Percentiles rank a stretch among this genome's conserved stretches.
These are phyloP conservation scores for Sesia bembeciformis DNA, from an alignment of 2,888 invertebrate genomes.

Conservation along the genomic window DNA sequence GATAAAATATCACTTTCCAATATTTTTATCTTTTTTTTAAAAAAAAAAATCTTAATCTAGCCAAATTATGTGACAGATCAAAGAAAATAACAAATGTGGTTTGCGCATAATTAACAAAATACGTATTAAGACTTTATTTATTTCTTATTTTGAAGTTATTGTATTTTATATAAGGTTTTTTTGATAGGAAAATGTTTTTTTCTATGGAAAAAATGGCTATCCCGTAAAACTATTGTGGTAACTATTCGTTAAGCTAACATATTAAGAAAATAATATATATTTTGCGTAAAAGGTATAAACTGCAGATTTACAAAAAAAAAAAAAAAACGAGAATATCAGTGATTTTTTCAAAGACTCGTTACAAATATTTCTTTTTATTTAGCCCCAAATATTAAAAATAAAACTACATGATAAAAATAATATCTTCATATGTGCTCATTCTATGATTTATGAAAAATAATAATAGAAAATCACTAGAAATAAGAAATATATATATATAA, in stretches of 20 bases:
- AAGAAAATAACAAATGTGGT: neutral
- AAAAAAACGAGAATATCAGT: neutral
- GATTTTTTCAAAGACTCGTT: neutral
- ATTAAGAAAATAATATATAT: neutral
- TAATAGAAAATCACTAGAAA: neutral
- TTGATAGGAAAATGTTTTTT: neutral
- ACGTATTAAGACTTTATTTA: too few species aligned
- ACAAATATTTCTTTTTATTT: too few species aligned
- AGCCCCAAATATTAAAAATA: too few species aligned
- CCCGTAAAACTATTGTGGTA: neutral
- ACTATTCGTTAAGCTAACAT: neutral
- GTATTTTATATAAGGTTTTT: too few species aligned
- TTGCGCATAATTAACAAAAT: neutral
- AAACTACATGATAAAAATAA: too few species aligned
- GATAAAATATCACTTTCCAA: constrained; percentile 55
- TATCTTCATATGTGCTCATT: too few species aligned
- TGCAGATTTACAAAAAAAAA: neutral
- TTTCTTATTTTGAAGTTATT: too few species aligned
- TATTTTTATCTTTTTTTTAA: constrained; percentile 9
- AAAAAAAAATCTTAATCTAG: neutral
- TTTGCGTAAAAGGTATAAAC: neutral
- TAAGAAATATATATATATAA: neutral
- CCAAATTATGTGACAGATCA: neutral
- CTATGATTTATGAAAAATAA: too few species aligned
- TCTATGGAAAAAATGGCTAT: neutral